Base-by-base conservation (phyloP, 1,140 invertebrate genomes). In the Coenobita brevimanus region DNA sequence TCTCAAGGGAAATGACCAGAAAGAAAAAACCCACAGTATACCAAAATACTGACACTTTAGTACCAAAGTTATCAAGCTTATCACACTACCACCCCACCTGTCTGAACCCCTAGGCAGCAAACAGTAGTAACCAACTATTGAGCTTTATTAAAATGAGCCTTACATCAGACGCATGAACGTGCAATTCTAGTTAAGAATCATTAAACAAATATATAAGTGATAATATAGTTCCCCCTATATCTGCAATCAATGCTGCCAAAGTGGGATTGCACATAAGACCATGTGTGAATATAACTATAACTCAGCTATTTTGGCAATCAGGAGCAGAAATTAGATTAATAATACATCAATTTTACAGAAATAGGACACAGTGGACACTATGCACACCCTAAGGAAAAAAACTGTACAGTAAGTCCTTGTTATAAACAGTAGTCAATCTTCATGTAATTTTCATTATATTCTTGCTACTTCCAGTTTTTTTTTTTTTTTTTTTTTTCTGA, bases 201-300 rank as follows among this genome's bases (percentile, higher is more conserved):
- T 41, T 38, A 43, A 81, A 83, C 54, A 83, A 13, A 24, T 36
- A 75, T 50, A 50, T 54, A 24, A 75, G 60, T 73, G 38, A 83
- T 38, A 21, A 81, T 73, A 50, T n/a, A 83, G 50, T 38, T 75
- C 30, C 13, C 3, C 3, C 50, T 6, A 73, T 36, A 24, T 17
- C 36, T 71, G 54, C 41, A 57, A 75, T 75, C 30, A 83, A 71
- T 83, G 82, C 46, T 54, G 82, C 50, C 33, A 83, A 73, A 54
- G 62, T 83, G 82, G 67, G 60, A 83, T 83, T 83, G 82, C 69
- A 83, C 82, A 83, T 75, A 75, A 83, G 41, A 38, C 43, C 30
- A 50, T 75, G 21, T n/a, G 67, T 71, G 41, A 3, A 21, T 73
- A 73, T 36, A 15, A 30, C 69, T 73, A 83, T 8, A 57, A 33